Evolutionary conservation across 2,888 invertebrate genomes (phyloP), one percentile per base, ranked within the genome.

Genomic region (Thereva nobilitata): DNA sequence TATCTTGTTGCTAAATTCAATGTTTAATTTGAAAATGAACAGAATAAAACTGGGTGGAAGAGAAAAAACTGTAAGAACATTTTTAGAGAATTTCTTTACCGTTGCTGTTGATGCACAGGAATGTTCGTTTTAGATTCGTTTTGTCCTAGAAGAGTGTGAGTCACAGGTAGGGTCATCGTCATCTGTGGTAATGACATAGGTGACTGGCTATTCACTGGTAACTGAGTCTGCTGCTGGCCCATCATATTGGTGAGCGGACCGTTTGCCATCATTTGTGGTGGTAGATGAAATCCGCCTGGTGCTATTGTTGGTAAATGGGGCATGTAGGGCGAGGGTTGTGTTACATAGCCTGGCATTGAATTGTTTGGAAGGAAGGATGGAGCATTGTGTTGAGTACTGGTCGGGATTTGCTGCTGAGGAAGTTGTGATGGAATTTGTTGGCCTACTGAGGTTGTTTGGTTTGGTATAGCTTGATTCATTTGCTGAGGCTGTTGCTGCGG

Each of bases 71-170:
- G 52, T 34, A 38, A 38, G 37, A 8, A 38, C n/a, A 37, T 9
- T 6, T n/a, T 38, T 10, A 4, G 10, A n/a, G 8, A 53, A 5
- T 8, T 47, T 56, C 77, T 76, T 80, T 80, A 80, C 78, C 80
- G 79, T 73, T 80, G 80, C 72, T 80, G 80, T 72, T 80, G 80
- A 73, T 79, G 80, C 69, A 80, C 76, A 72, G 80, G 80, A 79
- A 80, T 80, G 77, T 80, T 80, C 68, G 77, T 76, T 70, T 77
- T 78, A 57, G 76, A 74, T 71, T 79, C 79, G 71, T 76, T 77
- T 70, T 77, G 78, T 66, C 76, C 75, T 67, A 77, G 76, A 72
- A 77, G 76, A 64, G 75, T 78, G 66, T 78, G 76, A 67, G 73
- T 72, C 68, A 75, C 73, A 12, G 74, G 72, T 66, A 74, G 76